phyloP scores from a whole-genome alignment of 1,140 invertebrate genomes.

The Dendrolimus kikuchii region DNA sequence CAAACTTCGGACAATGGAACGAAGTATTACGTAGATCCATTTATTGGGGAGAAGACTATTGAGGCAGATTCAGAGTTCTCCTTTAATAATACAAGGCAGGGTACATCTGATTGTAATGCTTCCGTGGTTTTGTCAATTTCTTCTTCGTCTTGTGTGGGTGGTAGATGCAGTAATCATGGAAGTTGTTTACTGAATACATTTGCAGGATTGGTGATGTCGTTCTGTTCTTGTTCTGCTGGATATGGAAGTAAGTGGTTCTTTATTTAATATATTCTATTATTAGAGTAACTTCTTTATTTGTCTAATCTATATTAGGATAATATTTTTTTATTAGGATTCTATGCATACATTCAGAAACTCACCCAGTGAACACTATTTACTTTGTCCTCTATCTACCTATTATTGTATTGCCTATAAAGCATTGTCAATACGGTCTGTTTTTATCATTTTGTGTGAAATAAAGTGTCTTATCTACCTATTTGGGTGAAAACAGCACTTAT shows the following conservation, averaged over 20 bases:
- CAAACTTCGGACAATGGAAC: slow-evolving; percentile 49
- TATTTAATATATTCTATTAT: slow-evolving; percentile 1
- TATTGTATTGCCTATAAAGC: too few species aligned
- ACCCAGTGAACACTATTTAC: too few species aligned
- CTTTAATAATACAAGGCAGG: slow-evolving; percentile 30
- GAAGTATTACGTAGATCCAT: slow-evolving; percentile 51
- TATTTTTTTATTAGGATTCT: too few species aligned
- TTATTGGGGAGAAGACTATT: slow-evolving; percentile 13
- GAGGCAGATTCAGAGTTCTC: slow-evolving; percentile 8
- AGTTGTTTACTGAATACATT: slow-evolving; percentile 82
- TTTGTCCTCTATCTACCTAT: too few species aligned
- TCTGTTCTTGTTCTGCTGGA: slow-evolving; percentile 80
- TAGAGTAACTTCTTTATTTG: background rate
- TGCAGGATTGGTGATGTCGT: slow-evolving; percentile 83
- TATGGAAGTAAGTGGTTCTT: slow-evolving; percentile 73
- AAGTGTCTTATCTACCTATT: too few species aligned
- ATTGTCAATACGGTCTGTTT: too few species aligned
- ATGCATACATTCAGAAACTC: too few species aligned
- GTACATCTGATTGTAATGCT: slow-evolving; percentile 43
- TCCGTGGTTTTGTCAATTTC: slow-evolving; percentile 74
- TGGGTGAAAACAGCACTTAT: too few species aligned
- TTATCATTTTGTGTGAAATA: too few species aligned
- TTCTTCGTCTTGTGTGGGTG: slow-evolving; percentile 79
- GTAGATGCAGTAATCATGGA: slow-evolving; percentile 77
- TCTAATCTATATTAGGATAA: too few species aligned